phyloP scores from a whole-genome alignment of 2,113 vertebrate species.

The Barbus barbus region DNA sequence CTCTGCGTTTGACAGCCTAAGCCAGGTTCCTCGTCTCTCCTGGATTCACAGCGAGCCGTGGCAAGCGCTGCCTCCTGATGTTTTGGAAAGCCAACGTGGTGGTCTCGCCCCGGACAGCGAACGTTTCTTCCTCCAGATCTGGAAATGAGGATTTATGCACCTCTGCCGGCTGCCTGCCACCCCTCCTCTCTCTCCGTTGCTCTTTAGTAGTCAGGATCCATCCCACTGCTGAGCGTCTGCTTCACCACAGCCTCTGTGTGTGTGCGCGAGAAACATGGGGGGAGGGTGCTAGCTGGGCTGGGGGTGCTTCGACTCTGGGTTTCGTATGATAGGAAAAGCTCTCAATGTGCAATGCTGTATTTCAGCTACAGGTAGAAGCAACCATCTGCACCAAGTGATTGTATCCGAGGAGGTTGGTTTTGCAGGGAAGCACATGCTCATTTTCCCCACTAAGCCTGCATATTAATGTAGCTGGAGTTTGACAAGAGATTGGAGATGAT shows the following conservation, averaged over 20 bases:
- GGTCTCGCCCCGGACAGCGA: constrained; percentile 64
- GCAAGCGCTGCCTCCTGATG: constrained; percentile 65
- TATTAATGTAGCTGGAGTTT: background rate
- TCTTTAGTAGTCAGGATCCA: constrained; percentile 86
- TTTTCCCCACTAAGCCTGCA: background rate
- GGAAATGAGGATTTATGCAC: constrained; percentile 75
- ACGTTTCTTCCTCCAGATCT: constrained; percentile 64
- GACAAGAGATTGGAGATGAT: background rate
- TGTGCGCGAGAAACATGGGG: constrained; percentile 54
- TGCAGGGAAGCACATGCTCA: background rate
- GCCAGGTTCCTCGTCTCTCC: constrained; percentile 59
- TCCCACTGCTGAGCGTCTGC: constrained; percentile 81
- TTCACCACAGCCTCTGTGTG: constrained; percentile 68
- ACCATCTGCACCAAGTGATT: background rate
- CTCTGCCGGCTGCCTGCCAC: constrained; percentile 67
- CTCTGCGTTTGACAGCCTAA: constrained; percentile 73
- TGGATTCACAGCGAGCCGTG: constrained; percentile 65
- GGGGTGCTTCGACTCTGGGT: constrained; percentile 46
- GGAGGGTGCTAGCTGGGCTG: constrained; percentile 27
- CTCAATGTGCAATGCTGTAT: constrained; percentile 29
- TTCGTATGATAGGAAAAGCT: constrained; percentile 37
- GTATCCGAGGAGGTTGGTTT: background rate
- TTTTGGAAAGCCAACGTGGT: constrained; percentile 62
- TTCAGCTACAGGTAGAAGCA: constrained; percentile 55
- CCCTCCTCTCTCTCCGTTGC: constrained; percentile 67